Conservation (phyloP, 2,797 vertebrate genomes). For the Pseudocheirus occidentalis region DNA sequence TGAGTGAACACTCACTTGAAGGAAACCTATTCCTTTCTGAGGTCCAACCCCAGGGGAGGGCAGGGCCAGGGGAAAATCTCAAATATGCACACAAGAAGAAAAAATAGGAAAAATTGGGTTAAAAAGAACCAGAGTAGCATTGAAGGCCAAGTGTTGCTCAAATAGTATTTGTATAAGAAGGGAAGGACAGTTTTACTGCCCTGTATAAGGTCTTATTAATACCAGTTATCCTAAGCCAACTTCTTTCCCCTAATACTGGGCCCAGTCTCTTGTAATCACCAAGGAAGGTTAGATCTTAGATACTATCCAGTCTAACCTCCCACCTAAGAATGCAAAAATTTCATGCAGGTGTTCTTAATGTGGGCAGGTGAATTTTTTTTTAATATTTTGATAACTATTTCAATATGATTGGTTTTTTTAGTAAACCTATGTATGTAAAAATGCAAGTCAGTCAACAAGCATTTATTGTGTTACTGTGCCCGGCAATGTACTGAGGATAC, state of each 20-base stretch:
- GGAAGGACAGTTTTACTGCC: neutral
- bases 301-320: neutral
- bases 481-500: too few species aligned
- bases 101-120: neutral
- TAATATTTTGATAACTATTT: neutral
- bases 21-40: neutral
- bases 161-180: neutral
- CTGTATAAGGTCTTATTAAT: neutral
- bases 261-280: neutral
- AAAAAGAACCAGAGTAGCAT: neutral
- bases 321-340: neutral
- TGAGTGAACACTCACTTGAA: neutral
- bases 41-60: neutral
- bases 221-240: neutral
- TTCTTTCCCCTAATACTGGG: neutral
- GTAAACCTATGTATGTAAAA: neutral
- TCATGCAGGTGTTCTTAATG: neutral
- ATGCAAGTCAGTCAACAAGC: neutral
- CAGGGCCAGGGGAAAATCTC: neutral
- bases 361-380: neutral
- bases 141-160: neutral
- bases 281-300: neutral
- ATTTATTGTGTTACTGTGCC: neutral
- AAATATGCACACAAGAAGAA: neutral
- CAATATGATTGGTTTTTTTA: neutral